A percentile compares a stretch with the other conserved stretches of the same genome.
Evolutionary conservation across 1,140 invertebrate species (phyloP).

Genomic region (Leptinotarsa lineolata): DNA sequence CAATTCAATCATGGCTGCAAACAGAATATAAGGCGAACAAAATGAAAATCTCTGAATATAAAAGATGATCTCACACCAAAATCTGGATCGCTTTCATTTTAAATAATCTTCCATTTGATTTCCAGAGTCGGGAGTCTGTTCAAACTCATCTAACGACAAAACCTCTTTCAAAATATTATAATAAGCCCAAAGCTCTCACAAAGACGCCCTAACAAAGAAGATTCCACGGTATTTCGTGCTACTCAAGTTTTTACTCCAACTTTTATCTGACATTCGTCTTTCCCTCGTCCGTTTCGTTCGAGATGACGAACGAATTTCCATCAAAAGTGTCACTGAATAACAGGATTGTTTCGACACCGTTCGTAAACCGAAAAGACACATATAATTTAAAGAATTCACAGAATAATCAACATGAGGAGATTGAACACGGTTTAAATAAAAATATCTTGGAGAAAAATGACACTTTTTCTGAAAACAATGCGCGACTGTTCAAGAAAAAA

Average conservation of each 20-base stretch:
- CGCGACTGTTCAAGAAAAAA: no score
- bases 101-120: not conserved
- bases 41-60: not conserved
- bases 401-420: no score
- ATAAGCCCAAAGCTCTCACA: constrained; percentile 1
- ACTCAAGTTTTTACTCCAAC: not conserved
- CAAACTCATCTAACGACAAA: not conserved
- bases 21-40: not conserved
- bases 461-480: no score
- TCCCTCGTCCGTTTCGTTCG: not conserved
- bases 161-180: not conserved
- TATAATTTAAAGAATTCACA: no score
- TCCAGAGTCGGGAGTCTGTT: not conserved
- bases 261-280: not conserved
- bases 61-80: not conserved
- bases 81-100: not conserved
- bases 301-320: no score
- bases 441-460: no score
- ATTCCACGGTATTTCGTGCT: not conserved
- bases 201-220: not conserved
- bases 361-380: no score
- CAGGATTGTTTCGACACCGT: no score
- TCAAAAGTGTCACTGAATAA: no score
- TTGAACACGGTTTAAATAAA: no score
- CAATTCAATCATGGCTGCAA: no score